Evolutionary conservation across 2,888 invertebrate genomes (phyloP), one percentile per base, ranked within the genome.

Genomic region (Drosophila paracracens): DNA sequence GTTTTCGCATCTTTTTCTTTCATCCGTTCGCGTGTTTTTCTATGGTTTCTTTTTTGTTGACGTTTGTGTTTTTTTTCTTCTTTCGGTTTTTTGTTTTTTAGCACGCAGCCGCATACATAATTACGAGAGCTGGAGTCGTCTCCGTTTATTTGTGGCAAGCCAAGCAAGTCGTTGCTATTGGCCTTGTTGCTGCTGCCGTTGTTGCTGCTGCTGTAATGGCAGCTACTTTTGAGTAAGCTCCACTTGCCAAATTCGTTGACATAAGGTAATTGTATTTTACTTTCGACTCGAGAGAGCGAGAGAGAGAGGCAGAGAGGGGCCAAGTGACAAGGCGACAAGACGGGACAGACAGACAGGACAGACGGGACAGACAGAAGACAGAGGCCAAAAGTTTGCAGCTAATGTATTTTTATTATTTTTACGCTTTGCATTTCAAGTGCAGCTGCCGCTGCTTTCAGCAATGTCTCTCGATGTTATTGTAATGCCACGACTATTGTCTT

Each of bases 361-460:
- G 21, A 35, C 13, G 46, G 35, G 33, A 38, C 25, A 40, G 25
- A n/a, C 38, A 13, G 50, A 10, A 25, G 38, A n/a, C 13, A 38
- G 43, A 50, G 68, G 65, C 52, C 53, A 70, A 79, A 84, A 79
- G 69, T 83, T 86, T 74, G 76, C 78, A 75, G 86, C 86, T 89
- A 89, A 87, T 87, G 88, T 89, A 83, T 89, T 88, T 89, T 81
- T 88, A 89, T 85, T 85, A 89, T 89, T 85, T 82, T 76, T 87
- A 74, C 80, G 77, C 78, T 86, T 88, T 86, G 89, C 85, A 87
- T 88, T 85, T 86, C 70, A 85, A 86, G 87, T 87, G 87, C 86
- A 88, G 81, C 65, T 73, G 74, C 35, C 53, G 52, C 72, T 76
- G 80, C 81, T 83, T 71, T 83, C 72, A 70, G 70, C 64, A 50